Base-by-base conservation (phyloP, 2,113 vertebrate species). In the Rhea pennata region DNA sequence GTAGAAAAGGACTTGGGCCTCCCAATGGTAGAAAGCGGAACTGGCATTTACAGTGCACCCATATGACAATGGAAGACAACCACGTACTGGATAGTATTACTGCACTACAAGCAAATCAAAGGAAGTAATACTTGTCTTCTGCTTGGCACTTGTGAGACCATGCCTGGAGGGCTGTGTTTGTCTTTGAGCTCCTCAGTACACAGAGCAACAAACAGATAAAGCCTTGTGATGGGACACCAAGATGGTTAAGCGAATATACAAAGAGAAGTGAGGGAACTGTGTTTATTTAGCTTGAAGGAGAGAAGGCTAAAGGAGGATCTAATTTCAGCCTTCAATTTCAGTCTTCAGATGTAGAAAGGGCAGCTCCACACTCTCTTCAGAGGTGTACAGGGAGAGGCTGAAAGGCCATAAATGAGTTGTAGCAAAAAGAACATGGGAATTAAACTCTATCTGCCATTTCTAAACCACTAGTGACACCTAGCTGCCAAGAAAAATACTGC, bases 381-480 rank as follows among this genome's bases (percentile, higher is more conserved):
- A 82, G 2, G 50, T 26, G 27, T 17, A n/a, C 4, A 48, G 33
- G 44, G 10, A 81, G 27, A 78, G 15, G 16, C 31, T 40, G 82
- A 71, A 8, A 86, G 20, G 21, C 51, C 84, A 29, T 23, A 88
- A 76, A 82, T 14, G 66, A 91, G 12, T 42, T n/a, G 5, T 42
- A 85, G 36, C 48, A 24, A 75, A 87, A 94, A 72, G 16, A 31
- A 80, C 19, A 39, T 4, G 26, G n/a, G 53, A 88, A 82, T 48
- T 9, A 93, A 94, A 72, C 26, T 50, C 6, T 36, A 79, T 72
- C 48, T 87, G 50, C 26, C 67, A 96, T 96, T 94, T 91, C 84
- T 96, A 87, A 95, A 71, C 40, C 96, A 87, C 94, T 92, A 94
- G 80, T 93, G 96, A 96, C 96, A 96, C 19, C 96, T 97, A 96